phyloP scores from a whole-genome alignment of 2,888 invertebrate species.

The Drosophila anomelani region DNA sequence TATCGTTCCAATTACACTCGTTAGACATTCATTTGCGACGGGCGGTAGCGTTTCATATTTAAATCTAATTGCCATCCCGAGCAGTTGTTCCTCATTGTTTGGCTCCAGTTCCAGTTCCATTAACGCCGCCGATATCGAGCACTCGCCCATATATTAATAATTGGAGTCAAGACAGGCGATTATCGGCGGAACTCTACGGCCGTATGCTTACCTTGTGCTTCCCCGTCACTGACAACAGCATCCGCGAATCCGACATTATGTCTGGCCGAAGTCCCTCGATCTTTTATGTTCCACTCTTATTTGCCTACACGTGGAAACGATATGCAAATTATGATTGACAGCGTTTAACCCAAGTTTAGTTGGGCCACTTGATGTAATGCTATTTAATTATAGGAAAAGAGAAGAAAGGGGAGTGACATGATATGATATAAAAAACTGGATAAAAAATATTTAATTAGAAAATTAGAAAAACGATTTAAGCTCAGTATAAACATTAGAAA shows the following conservation, averaged over 20 bases:
- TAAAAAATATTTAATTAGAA: not conserved
- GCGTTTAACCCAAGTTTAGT: conserved; percentile 2
- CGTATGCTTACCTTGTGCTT: conserved; percentile 33
- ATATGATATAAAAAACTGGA: not conserved
- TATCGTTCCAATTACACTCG: conserved; percentile 59
- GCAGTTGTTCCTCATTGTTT: conserved; percentile 60
- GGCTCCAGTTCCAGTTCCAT: conserved; percentile 47
- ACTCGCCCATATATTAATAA: conserved; percentile 53
- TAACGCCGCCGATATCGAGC: conserved; percentile 22
- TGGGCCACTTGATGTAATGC: not conserved
- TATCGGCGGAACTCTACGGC: conserved; percentile 23
- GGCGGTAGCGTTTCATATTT: conserved; percentile 52
- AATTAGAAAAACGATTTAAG: not conserved
- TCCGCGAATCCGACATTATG: conserved; percentile 16
- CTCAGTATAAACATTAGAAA: not conserved
- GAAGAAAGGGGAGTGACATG: not conserved
- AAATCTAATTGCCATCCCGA: conserved; percentile 61
- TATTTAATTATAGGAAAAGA: not conserved
- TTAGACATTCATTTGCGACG: conserved; percentile 65
- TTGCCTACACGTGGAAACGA: not conserved
- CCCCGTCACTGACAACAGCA: conserved; percentile 6
- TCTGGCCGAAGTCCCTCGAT: conserved; percentile 32
- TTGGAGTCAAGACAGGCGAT: conserved; percentile 23
- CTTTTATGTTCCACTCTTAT: conserved; percentile 2
- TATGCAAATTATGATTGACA: conserved; percentile 8